Percentiles rank a stretch among this genome's conserved stretches.
Conservation (phyloP, 2,113 vertebrate genomes). For the Pelvicachromis taeniatus region DNA sequence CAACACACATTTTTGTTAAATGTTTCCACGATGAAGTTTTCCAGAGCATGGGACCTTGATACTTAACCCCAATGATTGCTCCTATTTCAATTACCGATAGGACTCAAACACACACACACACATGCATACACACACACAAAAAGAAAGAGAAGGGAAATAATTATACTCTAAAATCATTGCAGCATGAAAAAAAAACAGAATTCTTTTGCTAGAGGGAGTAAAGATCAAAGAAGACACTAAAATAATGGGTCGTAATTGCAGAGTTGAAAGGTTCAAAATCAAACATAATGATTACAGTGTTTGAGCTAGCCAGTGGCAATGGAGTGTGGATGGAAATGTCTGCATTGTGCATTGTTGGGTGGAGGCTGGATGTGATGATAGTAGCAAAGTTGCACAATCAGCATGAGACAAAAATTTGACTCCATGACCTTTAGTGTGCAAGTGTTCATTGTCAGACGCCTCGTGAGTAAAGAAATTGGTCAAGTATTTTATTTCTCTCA, state of each 20-base stretch:
- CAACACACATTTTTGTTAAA: neutral
- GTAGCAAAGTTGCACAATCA: constrained; percentile 28
- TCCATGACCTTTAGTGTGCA: neutral
- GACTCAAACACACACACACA: neutral
- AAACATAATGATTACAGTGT: constrained; percentile 65
- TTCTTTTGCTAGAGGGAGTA: constrained; percentile 52
- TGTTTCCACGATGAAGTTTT: constrained; percentile 3
- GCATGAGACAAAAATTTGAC: neutral
- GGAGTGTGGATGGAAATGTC: constrained; percentile 15
- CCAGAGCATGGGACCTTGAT: constrained; percentile 20
- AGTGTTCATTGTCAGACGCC: neutral
- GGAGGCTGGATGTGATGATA: constrained; percentile 38
- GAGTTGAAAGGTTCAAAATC: constrained; percentile 69
- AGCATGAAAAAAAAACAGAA: constrained; percentile 33
- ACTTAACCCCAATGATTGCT: constrained; percentile 40
- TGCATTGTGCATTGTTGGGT: constrained; percentile 25
- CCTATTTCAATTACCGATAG: constrained; percentile 54
- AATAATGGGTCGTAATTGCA: constrained; percentile 67
- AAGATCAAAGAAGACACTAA: constrained; percentile 64
- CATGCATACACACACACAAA: neutral
- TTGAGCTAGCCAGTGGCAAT: constrained; percentile 56
- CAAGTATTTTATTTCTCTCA: neutral
- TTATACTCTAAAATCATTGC: constrained; percentile 58
- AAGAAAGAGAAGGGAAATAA: constrained; percentile 33
- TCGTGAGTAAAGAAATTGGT: neutral